Evolutionary conservation across 1,140 invertebrate species (phyloP), one percentile per base, ranked within the genome.

Genomic region (Hyles vespertilio): DNA sequence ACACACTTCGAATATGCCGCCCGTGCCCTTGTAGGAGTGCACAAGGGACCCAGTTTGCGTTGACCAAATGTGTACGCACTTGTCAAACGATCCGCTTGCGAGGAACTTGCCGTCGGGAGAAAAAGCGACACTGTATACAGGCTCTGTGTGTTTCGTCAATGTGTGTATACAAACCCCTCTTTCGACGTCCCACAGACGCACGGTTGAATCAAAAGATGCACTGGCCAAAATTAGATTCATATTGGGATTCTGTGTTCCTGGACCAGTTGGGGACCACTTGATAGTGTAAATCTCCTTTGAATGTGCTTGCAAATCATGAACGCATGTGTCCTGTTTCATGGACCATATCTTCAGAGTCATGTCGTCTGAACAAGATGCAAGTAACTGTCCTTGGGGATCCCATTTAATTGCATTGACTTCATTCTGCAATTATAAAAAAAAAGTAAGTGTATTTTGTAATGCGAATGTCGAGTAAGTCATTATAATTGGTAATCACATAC

Each of bases 381-480:
- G 89, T 22, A 99, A 89, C 75, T 96, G 95, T n/a, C 98, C 98
- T 91, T 98, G 97, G 10, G 98, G 98, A 90, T 99, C 98, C 98
- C 98, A 99, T 90, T 99, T 99, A 50, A 99, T 99, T 9, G 98
- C 98, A 91, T 99, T 99, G 0, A 99, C 98, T 92, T 99, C 98
- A 92, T 99, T 99, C 95, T 97, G 65, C 56, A 84, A 86, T 66
- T 22, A 44, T 43, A 43, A 48, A 12, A 48, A 8, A 48, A n/a
- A 6, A 12, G 6, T n/a, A 48, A 3, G 6, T 48, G 10, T 47
- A 48, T 6, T 50, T 43, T 40, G 53, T 51, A 64, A 66, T 61
- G 32, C 11, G 45, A 32, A 51, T 11, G 46, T 40, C 2, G 46
- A 53, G 51, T 58, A 50, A 32, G 6, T 67, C 49, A 54, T 10